Percentiles rank a stretch among this genome's conserved stretches.
Conservation (phyloP, 1,140 invertebrate genomes). For the Camponotus floridanus region DNA sequence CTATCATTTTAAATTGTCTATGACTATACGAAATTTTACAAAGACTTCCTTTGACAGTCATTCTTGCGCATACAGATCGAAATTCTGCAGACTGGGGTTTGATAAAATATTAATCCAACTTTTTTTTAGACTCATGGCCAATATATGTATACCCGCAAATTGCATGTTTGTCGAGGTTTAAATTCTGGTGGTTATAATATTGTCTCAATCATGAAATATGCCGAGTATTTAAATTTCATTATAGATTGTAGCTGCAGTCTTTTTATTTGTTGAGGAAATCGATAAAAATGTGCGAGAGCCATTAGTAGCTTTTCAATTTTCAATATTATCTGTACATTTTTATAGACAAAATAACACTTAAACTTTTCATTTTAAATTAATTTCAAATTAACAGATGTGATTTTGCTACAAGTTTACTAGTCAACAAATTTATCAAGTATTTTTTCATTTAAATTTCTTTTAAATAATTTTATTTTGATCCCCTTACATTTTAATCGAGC, state of each 20-base stretch:
- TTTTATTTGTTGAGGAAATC: neutral
- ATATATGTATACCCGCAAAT: neutral
- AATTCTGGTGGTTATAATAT: slow-evolving; percentile 1
- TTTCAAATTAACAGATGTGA: neutral
- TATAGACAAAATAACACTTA: neutral
- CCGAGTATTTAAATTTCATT: neutral
- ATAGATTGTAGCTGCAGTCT: neutral
- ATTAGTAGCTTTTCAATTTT: neutral
- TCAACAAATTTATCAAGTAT: slow-evolving; percentile 1
- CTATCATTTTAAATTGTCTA: slow-evolving; percentile 47
- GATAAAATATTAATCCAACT: neutral
- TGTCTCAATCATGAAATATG: neutral
- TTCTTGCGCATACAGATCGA: slow-evolving; percentile 40
- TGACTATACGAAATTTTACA: slow-evolving; percentile 30
- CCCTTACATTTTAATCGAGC: neutral
- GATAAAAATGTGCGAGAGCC: neutral
- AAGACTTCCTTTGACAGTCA: slow-evolving; percentile 36
- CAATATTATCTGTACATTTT: neutral
- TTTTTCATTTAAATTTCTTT: neutral
- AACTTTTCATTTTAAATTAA: neutral
- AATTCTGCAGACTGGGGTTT: slow-evolving; percentile 7
- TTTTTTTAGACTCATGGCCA: neutral
- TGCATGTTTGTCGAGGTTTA: neutral
- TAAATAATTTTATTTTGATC: neutral
- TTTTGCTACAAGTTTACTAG: neutral